Percentiles rank a stretch among this genome's conserved stretches.
Evolutionary conservation across 2,113 vertebrate species (phyloP).

Genomic region (Pachycephala philippinensis): DNA sequence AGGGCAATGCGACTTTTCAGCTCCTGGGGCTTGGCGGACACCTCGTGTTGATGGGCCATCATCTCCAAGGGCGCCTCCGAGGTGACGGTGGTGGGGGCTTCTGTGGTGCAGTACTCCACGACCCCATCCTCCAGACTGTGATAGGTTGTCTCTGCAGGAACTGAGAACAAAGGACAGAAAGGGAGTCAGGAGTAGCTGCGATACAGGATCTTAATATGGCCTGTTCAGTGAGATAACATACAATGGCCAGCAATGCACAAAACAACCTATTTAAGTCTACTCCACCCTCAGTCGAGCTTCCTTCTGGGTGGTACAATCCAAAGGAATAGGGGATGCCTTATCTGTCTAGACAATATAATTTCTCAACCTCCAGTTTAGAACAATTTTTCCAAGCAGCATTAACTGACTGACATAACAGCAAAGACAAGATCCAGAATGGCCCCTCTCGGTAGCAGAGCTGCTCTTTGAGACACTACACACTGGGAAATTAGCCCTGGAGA

Average conservation of each 20-base stretch:
- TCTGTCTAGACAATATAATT: neutral
- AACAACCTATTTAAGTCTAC: conserved; percentile 5
- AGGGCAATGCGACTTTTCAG: conserved; percentile 94
- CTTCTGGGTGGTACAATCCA: neutral
- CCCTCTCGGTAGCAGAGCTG: neutral
- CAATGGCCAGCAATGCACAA: neutral
- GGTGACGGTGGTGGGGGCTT: conserved; percentile 75
- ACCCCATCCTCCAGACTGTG: conserved; percentile 90
- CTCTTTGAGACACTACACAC: neutral
- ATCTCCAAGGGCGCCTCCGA: conserved; percentile 84
- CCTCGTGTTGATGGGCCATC: conserved; percentile 78
- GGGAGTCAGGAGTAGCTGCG: neutral
- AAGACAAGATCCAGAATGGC: neutral
- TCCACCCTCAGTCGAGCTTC: conserved; percentile 23
- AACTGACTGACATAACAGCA: neutral
- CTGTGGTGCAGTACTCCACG: conserved; percentile 93
- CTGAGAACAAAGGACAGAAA: conserved; percentile 57
- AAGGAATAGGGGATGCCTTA: neutral
- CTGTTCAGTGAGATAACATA: conserved; percentile 49
- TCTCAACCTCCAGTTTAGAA: neutral
- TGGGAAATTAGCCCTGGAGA: neutral
- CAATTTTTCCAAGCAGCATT: neutral
- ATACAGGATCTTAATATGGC: neutral
- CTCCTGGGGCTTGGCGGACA: conserved; percentile 87
- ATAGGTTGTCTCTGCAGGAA: conserved; percentile 86